phyloP scores from a whole-genome alignment of 2,888 invertebrate species.

The Rhagonycha lutea region DNA sequence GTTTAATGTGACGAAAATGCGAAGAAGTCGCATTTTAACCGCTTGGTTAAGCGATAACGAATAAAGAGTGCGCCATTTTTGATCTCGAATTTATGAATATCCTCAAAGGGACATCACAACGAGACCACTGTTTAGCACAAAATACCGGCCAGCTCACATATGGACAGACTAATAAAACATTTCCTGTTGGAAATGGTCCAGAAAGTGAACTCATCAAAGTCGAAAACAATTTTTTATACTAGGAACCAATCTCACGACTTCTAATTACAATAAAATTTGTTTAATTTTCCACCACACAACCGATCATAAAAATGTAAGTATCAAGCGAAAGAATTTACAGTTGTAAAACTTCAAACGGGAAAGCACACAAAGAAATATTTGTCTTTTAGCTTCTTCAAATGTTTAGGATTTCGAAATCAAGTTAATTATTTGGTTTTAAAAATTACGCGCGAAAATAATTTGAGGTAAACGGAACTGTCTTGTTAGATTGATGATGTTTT shows the following conservation, averaged over 20 bases:
- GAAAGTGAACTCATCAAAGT: not conserved
- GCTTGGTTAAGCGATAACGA: not conserved
- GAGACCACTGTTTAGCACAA: not conserved
- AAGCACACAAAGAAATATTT: not conserved
- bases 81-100: not conserved
- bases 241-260: not conserved
- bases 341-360: not conserved
- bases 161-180: conserved; percentile 1
- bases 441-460: not conserved
- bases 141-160: not conserved
- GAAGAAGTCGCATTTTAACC: not conserved
- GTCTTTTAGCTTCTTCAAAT: not conserved
- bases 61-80: not conserved
- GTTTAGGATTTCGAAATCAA: not conserved
- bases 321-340: not conserved
- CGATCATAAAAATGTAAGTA: not conserved
- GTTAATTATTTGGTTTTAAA: not conserved
- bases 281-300: not conserved
- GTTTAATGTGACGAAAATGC: not conserved
- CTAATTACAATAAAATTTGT: not conserved
- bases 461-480: not conserved
- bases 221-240: not conserved
- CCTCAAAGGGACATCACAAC: not conserved
- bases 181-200: conserved; percentile 15
- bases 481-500: not conserved